Conservation (phyloP, 92 coral and sea anemone species). For the Palythoa heliodiscus region DNA sequence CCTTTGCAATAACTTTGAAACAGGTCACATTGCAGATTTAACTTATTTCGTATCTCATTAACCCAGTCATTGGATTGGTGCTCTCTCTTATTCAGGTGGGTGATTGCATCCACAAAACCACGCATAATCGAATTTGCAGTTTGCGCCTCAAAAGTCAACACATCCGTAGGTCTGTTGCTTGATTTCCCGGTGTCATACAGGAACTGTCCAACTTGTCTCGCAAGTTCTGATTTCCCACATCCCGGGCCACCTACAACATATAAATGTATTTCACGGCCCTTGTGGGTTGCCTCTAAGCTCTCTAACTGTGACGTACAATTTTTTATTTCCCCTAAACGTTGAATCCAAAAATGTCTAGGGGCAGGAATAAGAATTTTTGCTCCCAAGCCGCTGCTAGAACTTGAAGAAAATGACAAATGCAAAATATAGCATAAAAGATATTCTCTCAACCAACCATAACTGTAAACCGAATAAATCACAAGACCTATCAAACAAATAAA, state of each 20-base stretch:
- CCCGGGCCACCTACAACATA: conserved; percentile 86
- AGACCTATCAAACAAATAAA: conserved; percentile 10
- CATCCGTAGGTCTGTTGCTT: conserved; percentile 61
- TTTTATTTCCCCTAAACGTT: conserved; percentile 54
- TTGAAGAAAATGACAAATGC: not conserved
- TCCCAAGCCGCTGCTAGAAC: not conserved
- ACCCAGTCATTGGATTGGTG: conserved; percentile 44
- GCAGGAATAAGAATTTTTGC: conserved; percentile 48
- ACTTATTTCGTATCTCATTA: conserved; percentile 58
- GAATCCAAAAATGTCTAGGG: conserved; percentile 71
- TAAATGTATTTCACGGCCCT: conserved; percentile 69
- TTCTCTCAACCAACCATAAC: not conserved
- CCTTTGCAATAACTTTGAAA: conserved; percentile 51
- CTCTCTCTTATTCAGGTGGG: conserved; percentile 51
- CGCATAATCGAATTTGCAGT: conserved; percentile 56
- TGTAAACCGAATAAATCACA: conserved; percentile 12
- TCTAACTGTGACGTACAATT: conserved; percentile 50
- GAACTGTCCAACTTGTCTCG: conserved; percentile 74
- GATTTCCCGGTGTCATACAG: conserved; percentile 47
- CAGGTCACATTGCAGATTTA: conserved; percentile 53
- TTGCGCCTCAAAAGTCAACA: conserved; percentile 68
- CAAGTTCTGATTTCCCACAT: conserved; percentile 86
- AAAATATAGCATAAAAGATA: conserved; percentile 13
- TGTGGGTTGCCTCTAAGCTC: conserved; percentile 48
- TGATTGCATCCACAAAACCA: conserved; percentile 64